Conservation (phyloP, 2,888 invertebrate genomes). For the Chaetogeoica ovagalla region DNA sequence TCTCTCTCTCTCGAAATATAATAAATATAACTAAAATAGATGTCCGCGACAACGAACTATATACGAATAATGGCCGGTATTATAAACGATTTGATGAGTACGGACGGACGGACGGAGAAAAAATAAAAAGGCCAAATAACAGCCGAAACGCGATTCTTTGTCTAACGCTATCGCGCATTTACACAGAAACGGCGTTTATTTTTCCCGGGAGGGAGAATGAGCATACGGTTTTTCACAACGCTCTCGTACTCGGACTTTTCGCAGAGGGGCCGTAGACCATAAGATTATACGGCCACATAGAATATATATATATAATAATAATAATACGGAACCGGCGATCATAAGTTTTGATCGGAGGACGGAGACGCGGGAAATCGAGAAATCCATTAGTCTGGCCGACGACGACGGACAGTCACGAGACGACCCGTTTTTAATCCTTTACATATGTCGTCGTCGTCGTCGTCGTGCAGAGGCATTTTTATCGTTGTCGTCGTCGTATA, state of each 20-base stretch:
- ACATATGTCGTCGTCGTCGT: slow-evolving; percentile 13
- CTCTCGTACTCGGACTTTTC: background rate
- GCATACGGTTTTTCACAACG: slow-evolving; percentile 21
- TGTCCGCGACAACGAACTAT: no score
- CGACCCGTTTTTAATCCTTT: slow-evolving; percentile 35
- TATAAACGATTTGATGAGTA: slow-evolving; percentile 10
- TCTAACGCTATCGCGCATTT: no score
- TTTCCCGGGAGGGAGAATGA: background rate
- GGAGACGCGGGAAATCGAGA: background rate
- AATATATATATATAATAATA: background rate
- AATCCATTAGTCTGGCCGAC: slow-evolving; percentile 5
- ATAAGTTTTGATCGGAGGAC: background rate
- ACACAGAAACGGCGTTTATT: background rate
- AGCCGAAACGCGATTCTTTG: no score
- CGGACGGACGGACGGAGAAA: background rate
- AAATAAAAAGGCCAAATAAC: background rate
- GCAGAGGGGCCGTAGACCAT: background rate
- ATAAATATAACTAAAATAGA: no score
- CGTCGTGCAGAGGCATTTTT: slow-evolving; percentile 26
- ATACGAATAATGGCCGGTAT: background rate
- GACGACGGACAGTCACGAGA: background rate
- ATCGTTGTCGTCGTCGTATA: slow-evolving; percentile 11
- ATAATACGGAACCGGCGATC: background rate
- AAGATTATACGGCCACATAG: slow-evolving; percentile 23
- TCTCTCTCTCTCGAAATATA: no score